Evolutionary conservation across 2,888 invertebrate species (phyloP), one percentile per base, ranked within the genome.

Genomic region (Tortricodes alternella): DNA sequence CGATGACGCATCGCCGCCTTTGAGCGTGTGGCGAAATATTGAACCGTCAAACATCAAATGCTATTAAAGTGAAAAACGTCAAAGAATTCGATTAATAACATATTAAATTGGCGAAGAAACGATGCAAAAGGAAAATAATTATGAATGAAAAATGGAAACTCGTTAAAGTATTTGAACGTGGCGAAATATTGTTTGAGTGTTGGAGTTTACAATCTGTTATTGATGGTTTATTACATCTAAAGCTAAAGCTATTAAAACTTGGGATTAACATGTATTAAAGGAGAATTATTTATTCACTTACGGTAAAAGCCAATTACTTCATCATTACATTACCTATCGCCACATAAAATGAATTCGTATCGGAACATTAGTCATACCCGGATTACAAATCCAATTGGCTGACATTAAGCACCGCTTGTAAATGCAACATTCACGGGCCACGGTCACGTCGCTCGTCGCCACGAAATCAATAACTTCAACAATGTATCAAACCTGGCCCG

Each of bases 401-500:
- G 21, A 15, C 23, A 15, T 13, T 27, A 13, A 23, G 23, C 38
- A 53, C 38, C 11, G 49, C 18, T 19, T 23, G 46, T 50, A 43
- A 57, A 35, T 46, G 24, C 48, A 53, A 38, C 56, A 59, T 49
- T 50, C 44, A 27, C 39, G 38, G 15, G 46, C 41, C 55, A 53
- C 44, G 52, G n/a, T 19, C 51, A 58, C 38, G 13, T 19, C 44
- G 49, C 50, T 53, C 48, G 34, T 9, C 61, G 48, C 34, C 51
- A 55, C 48, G 58, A 66, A 68, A 76, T 74, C 77, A 68, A 77
- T 77, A 72, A 62, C 63, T 70, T 64, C 50, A 65, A 69, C 64
- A 65, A 59, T 52, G 63, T 60, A 52, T 41, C 39, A 58, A 46
- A 53, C 49, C 62, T 66, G 72, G 67, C 73, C 73, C 62, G 71